These are phyloP conservation scores for Macrocentrus cingulum DNA, from an alignment of 1,140 invertebrate species.

Conservation along the genomic window DNA sequence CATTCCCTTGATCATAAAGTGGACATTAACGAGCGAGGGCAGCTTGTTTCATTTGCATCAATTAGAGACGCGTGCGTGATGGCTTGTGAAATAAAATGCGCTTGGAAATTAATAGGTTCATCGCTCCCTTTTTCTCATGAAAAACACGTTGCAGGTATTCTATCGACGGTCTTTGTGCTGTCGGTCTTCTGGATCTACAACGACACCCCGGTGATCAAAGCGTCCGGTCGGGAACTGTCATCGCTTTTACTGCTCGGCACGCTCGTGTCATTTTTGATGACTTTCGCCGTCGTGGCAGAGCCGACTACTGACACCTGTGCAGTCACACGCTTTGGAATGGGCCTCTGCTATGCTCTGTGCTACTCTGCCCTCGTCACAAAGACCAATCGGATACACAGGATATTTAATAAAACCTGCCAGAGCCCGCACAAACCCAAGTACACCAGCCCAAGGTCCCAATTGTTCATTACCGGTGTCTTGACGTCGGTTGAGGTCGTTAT, in stretches of 20 bases:
- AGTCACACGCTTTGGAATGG: constrained; percentile 62
- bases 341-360: constrained; percentile 61
- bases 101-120: not conserved
- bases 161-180: constrained; percentile 64
- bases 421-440: constrained; percentile 49
- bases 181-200: constrained; percentile 65
- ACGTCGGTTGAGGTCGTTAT: constrained; percentile 61
- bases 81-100: no score
- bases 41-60: not conserved
- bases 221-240: constrained; percentile 60
- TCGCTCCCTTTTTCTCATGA: not conserved
- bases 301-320: constrained; percentile 58
- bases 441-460: constrained; percentile 60
- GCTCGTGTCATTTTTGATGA: constrained; percentile 61
- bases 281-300: constrained; percentile 61
- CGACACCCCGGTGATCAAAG: constrained; percentile 64
- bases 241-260: constrained; percentile 51
- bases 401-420: constrained; percentile 55
- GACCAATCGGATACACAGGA: constrained; percentile 63
- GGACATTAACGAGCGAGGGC: no score
- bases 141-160: constrained; percentile 40
- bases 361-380: constrained; percentile 65
- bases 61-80: not conserved
- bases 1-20: not conserved
- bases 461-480: constrained; percentile 60